These are phyloP conservation scores for Muntiacus muntjak DNA, from an alignment of 2,113 vertebrate genomes.

Conservation along the genomic window DNA sequence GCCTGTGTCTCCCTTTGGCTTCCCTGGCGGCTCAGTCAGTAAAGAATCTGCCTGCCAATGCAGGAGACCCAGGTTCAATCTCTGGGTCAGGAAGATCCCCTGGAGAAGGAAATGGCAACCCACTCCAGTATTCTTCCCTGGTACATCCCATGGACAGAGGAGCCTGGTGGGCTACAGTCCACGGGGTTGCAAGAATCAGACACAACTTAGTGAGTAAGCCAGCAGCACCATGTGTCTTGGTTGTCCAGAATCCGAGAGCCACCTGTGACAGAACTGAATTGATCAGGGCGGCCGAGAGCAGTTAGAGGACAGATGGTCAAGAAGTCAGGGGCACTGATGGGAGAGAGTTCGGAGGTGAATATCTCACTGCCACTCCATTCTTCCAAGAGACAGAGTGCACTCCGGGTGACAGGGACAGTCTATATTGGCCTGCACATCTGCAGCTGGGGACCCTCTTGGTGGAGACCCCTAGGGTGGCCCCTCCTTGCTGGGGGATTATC, in stretches of 20 bases:
- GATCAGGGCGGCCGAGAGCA: rapidly evolving
- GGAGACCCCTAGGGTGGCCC: not conserved
- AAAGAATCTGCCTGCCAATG: not conserved
- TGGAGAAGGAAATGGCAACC: not conserved
- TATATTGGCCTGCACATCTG: rapidly evolving
- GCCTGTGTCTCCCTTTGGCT: not conserved
- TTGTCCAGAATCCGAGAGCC: not conserved
- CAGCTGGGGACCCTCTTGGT: not conserved
- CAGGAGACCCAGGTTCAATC: not conserved
- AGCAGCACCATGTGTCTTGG: not conserved
- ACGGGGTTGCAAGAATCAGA: not conserved
- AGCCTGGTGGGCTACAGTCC: not conserved
- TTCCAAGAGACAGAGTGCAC: not conserved
- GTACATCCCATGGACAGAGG: not conserved
- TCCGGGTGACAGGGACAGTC: not conserved
- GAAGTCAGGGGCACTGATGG: rapidly evolving
- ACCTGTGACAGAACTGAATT: not conserved
- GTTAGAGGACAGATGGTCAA: rapidly evolving
- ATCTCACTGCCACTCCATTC: not conserved
- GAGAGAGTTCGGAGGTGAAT: not conserved
- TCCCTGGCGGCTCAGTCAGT: not conserved
- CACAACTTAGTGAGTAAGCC: too few relatives aligned
- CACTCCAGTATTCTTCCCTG: not conserved
- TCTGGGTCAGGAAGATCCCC: not conserved
- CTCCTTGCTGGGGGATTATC: not conserved